Evolutionary conservation across 1,140 invertebrate species (phyloP), one percentile per base, ranked within the genome.

Genomic region (Zaprionus lachaisei): DNA sequence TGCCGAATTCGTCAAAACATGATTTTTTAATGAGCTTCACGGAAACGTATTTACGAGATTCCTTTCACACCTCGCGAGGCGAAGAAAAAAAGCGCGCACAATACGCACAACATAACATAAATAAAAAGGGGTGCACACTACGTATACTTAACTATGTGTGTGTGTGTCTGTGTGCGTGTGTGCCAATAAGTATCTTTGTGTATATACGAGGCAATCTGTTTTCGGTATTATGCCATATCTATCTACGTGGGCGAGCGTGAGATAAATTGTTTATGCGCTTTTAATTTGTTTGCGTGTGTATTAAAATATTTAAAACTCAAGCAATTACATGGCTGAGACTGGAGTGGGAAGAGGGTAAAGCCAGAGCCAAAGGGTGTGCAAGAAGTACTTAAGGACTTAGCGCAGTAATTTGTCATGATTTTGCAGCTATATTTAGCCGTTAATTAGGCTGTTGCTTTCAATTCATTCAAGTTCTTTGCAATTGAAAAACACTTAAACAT

Each of bases 21-120:
- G 76, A 89, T 89, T 89, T 80, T 89, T 89, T 89, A 85, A 89
- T 89, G 85, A 89, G 84, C 84, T 81, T 38, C 71, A 58, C 67
- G 49, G 56, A 64, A 80, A 74, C 77, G 71, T 75, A 77, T 83
- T 80, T 78, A 73, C 77, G 84, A 60, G 62, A 61, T 61, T 78
- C 81, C 76, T 67, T 85, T 89, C 85, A 55, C 85, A 89, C 86
- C 85, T 89, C 57, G 17, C 69, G 51, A 69, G 58, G 47, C 78
- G 34, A 58, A 31, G 55, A 71, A 65, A 44, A 44, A 70, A 71
- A 81, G 47, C 26, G 65, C 83, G 79, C 83, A 84, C 78, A 86
- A 87, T 77, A 71, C 57, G 9, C 31, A 34, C 31, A 63, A 73
- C 75, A 85, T 75, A 68, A 80, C 77, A 80, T 77, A 87, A 83